These are phyloP conservation scores for Ophioninae sp. DNA, from an alignment of 2,888 invertebrate genomes.

Conservation along the genomic window DNA sequence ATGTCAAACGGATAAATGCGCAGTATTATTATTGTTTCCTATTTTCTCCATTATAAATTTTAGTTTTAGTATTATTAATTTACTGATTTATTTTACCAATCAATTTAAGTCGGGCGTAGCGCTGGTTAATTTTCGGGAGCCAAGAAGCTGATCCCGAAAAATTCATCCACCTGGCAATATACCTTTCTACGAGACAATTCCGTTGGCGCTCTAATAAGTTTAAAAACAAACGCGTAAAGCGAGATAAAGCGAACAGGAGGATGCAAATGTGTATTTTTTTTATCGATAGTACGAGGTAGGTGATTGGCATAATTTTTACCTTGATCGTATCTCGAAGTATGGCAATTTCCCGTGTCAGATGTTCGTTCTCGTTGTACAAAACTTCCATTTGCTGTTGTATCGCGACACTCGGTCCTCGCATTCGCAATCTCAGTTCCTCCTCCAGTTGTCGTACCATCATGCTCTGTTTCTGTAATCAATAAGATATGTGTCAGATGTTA, in stretches of 20 bases:
- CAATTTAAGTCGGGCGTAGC: no score
- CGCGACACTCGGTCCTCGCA: slow-evolving; percentile 95
- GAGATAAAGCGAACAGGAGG: no score
- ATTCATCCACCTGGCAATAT: no score
- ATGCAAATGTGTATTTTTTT: neutral
- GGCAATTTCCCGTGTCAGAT: slow-evolving; percentile 95
- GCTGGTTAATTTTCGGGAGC: no score
- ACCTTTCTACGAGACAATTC: no score
- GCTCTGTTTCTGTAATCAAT: slow-evolving; percentile 92
- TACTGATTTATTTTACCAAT: no score
- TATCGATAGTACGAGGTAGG: neutral
- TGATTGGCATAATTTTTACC: slow-evolving; percentile 81
- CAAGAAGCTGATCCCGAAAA: no score
- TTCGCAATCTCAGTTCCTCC: slow-evolving; percentile 93
- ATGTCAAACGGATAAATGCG: neutral
- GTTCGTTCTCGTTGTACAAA: slow-evolving; percentile 96
- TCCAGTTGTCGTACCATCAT: slow-evolving; percentile 96
- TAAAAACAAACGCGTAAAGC: no score
- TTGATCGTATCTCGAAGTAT: slow-evolving; percentile 96
- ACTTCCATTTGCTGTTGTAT: slow-evolving; percentile 96
- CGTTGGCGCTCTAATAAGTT: no score
- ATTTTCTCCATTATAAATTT: slow-evolving; percentile 6
- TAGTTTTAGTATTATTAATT: no score
- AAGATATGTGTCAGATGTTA: slow-evolving; percentile 43
- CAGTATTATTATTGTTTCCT: neutral